Base-by-base conservation (phyloP, 2,113 vertebrate species). In the Emydura subglobosa region DNA sequence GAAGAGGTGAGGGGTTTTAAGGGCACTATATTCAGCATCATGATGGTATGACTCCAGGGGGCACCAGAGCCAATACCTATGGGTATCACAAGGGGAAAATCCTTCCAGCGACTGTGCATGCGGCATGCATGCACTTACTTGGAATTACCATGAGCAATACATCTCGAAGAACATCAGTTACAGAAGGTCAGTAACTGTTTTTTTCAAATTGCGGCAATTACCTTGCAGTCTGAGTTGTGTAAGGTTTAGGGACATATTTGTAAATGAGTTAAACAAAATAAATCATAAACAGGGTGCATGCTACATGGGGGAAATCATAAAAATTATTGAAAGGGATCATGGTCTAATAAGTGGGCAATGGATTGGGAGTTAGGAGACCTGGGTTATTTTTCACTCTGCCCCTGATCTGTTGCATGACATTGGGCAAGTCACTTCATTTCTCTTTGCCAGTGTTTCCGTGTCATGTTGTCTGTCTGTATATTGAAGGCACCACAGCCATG, bases 221-320 rank as follows among this genome's bases (percentile, higher is more conserved):
- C 27, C 14, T 96, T 90, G 34, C 68, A 59, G 76, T 90, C 72
- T 80, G 59, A 90, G 24, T 61, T 88, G 92, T 90, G 19, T 80
- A 87, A 86, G 82, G 89, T 83, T 95, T 79, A 91, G 50, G 11
- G 19, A 92, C 49, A n/a, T 93, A 88, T 94, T 91, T 97, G 83
- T 91, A 85, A 82, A 82, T 76, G 61, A 83, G 72, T 78, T 81
- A 94, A 79, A 68, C 50, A 78, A 97, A 94, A 93, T 85, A 86
- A 91, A 87, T 86, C 79, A 86, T 78, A 80, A 57, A 57, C 89
- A 78, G 47, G 47, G 27, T 11, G 84, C 76, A 76, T 76, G 83
- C 79, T 80, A 31, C 44, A 79, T 79, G n/a, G 61, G 54, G 51
- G 50, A 44, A 92, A 92, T 91, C 0, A 0, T 79, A 16, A 34